Base-by-base conservation (phyloP, 2,797 vertebrate genomes). In the Poliocrania exsul region DNA sequence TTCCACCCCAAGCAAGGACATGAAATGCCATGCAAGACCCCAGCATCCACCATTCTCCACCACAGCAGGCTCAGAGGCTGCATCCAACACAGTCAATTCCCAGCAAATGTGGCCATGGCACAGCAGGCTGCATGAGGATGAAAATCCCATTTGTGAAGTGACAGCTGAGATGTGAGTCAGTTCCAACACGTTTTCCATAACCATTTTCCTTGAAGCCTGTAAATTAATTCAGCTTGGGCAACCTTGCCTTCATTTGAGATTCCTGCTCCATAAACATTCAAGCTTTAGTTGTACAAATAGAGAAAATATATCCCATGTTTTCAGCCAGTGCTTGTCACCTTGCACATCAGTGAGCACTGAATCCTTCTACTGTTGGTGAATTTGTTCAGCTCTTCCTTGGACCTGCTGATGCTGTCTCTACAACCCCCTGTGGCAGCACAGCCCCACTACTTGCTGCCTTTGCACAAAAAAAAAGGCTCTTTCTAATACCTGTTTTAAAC, bases 21-120 rank as follows among this genome's bases (percentile, higher is more conserved):
- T 21, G 10, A 47, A 35, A 58, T 4, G 10, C 50, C 82, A 88
- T 21, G 16, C 10, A 56, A 57, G 24, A 38, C 11, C 9, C 11
- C 1, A 0, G 18, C 5, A 62, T 8, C 11, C 66, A 72, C 2
- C 2, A 5, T 24, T 38, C 16, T 70, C 19, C 28, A 11, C 18
- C 16, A 2, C 1, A 1, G 75, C 7, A 4, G 37, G 20, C 16
- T 35, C 12, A 1, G 9, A 47, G n/a, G 24, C 33, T 31, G 23
- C 10, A 26, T 25, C 28, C 9, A 1, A 25, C 6, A 9, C 37
- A 67, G 46, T 24, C 26, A 25, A 17, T 16, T 53, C 29, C 56
- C 2, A 3, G 2, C 3, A 29, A 33, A 61, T 0, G 1, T 5
- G 37, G 33, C 44, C 7, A 3, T 1, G 2, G 38, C 62, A 58